Percentiles rank a stretch among this genome's conserved stretches.
Conservation (phyloP, 2,797 vertebrate species). For the Myoxocephalus aenaeus region DNA sequence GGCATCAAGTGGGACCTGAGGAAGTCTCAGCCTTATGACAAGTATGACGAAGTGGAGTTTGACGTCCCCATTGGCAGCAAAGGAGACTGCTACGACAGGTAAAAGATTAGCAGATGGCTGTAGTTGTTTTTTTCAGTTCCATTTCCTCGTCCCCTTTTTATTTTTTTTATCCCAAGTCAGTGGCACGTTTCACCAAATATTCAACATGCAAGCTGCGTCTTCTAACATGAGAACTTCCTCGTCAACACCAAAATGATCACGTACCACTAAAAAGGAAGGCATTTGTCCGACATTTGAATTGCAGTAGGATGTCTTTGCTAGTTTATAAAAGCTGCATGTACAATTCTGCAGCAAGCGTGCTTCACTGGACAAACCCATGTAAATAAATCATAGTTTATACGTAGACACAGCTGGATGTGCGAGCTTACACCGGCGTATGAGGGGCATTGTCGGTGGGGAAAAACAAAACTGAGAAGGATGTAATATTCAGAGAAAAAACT, state of each 20-base stretch:
- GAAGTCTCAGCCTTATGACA: conserved; percentile 96
- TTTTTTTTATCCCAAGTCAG: not conserved
- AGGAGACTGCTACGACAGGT: conserved; percentile 97
- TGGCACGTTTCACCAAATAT: not conserved
- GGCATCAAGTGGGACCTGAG: conserved; percentile 97
- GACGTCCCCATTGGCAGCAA: conserved; percentile 91
- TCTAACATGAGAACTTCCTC: not conserved
- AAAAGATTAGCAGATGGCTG: not conserved
- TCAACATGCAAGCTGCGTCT: not conserved
- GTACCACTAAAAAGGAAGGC: not conserved
- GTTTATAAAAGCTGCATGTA: not conserved
- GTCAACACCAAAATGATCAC: not conserved
- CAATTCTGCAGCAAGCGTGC: not conserved
- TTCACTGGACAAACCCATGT: not conserved
- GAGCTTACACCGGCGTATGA: not conserved
- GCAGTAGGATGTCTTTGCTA: not conserved
- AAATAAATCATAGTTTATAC: conserved; percentile 2
- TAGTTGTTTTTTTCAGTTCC: not conserved
- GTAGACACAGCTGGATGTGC: not conserved
- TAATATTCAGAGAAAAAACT: not conserved
- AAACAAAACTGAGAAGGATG: not conserved
- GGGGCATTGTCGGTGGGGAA: not conserved
- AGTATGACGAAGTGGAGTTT: conserved; percentile 94
- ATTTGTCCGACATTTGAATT: not conserved
- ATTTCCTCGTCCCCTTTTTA: not conserved